Evolutionary conservation across 2,797 vertebrate species (phyloP), one percentile per base, ranked within the genome.

Genomic region (Siniperca undulata): DNA sequence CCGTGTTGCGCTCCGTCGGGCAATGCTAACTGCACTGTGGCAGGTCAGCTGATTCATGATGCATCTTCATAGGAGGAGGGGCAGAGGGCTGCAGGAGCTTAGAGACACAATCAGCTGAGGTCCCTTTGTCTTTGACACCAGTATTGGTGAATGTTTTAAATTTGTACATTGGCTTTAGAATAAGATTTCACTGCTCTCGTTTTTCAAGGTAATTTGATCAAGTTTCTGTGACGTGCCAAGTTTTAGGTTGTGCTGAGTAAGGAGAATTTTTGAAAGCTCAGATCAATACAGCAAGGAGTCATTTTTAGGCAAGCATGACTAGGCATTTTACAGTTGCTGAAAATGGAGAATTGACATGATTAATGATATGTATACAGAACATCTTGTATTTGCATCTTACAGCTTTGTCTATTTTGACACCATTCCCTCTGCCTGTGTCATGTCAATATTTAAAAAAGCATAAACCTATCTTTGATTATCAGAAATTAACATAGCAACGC

Each of bases 131-230:
- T 82, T 70, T 82, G 68, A 62, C 58, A 62, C 55, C 38, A 5
- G 14, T 42, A 34, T 53, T 44, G 14, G 50, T 53, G 30, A 79
- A 73, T 74, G 72, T 82, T 85, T 87, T 42, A 68, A 9, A 82
- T 86, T 85, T 38, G 14, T 7, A 34, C 46, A 73, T 55, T 59
- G 69, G 62, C 67, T 79, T 64, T 13, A 70, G 80, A 73, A 55
- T 81, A 82, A 58, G 71, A 83, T 86, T 90, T 85, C 77, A 69
- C 38, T 66, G 56, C 58, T 77, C 69, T 82, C 46, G 12, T 75
- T n/a, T 89, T 80, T 24, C 70, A 46, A 12, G 7, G 85, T 89
- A 89, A 91, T 88, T 82, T 2, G 20, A 91, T 90, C 46, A 77
- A 27, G 81, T 81, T 90, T 84, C 60, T 64, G 46, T 68, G 68